Percentiles rank a stretch among this genome's conserved stretches.
phyloP scores from a whole-genome alignment of 2,113 vertebrate genomes.

The Oryzias woworae region DNA sequence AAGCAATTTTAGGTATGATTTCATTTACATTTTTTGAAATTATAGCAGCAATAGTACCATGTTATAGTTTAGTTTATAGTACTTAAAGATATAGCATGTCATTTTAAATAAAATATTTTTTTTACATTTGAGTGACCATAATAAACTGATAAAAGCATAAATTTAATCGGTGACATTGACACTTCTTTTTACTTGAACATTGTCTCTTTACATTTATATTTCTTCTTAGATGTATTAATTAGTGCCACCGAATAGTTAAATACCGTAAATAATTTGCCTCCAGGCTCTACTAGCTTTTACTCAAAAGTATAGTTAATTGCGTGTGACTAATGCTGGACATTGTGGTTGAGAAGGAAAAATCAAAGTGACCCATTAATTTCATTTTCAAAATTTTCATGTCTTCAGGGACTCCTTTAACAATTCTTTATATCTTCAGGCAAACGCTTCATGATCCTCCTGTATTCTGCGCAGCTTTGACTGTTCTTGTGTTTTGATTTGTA shows the following conservation, averaged over 20 bases:
- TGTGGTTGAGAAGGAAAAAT: constrained; percentile 6
- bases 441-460: neutral
- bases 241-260: constrained; percentile 39
- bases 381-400: constrained; percentile 12
- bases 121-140: neutral
- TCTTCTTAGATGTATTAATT: constrained; percentile 57
- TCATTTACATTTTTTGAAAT: too few relatives aligned
- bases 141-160: neutral
- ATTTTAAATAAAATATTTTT: neutral
- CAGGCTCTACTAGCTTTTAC: constrained; percentile 50
- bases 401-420: constrained; percentile 23
- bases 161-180: neutral
- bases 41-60: too few relatives aligned
- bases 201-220: constrained; percentile 35
- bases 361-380: constrained; percentile 21
- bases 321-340: constrained; percentile 16
- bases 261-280: constrained; percentile 46
- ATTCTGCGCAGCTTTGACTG: neutral
- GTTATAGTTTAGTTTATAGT: too few relatives aligned
- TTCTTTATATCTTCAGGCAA: neutral
- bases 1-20: too few relatives aligned
- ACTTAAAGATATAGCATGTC: neutral
- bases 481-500: neutral
- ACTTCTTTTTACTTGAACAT: constrained; percentile 28
- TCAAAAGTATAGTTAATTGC: constrained; percentile 51